Evolutionary conservation across 2,113 vertebrate species (phyloP).

Genomic region (Lonchura striata): DNA sequence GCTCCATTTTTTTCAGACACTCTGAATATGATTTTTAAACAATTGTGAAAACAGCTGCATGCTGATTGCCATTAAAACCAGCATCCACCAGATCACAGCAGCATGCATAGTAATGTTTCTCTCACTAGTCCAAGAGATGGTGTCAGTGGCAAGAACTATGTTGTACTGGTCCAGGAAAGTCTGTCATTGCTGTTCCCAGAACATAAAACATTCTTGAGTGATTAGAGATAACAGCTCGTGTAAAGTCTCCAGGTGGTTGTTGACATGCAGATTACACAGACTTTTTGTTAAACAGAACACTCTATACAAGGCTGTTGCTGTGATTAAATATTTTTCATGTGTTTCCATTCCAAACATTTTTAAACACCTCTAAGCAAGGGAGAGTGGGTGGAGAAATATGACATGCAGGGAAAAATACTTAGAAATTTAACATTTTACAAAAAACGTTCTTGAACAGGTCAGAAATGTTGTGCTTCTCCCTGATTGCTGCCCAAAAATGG

Average conservation of each 20-base stretch:
- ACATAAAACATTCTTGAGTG: background rate
- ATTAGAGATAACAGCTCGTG: background rate
- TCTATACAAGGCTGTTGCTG: background rate
- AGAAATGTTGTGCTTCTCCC: background rate
- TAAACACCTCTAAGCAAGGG: slow-evolving; percentile 19
- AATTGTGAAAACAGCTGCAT: slow-evolving; percentile 56
- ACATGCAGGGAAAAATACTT: background rate
- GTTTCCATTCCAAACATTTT: slow-evolving; percentile 35
- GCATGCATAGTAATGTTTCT: rapidly evolving
- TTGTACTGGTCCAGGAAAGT: background rate
- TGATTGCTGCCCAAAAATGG: rapidly evolving
- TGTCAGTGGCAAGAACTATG: background rate
- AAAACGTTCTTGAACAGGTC: background rate
- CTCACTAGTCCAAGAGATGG: rapidly evolving
- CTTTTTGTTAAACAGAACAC: background rate
- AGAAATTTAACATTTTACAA: background rate
- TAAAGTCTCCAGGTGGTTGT: background rate
- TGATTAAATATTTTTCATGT: slow-evolving; percentile 56
- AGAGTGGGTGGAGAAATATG: slow-evolving; percentile 21
- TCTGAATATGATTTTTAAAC: slow-evolving; percentile 56
- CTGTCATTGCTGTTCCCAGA: background rate
- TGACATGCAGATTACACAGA: background rate
- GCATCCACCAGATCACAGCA: background rate
- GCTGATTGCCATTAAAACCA: background rate
- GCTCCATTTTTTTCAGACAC: slow-evolving; percentile 38